A percentile compares a stretch with the other conserved stretches of the same genome.
These are phyloP conservation scores for Trichosurus vulpecula DNA, from an alignment of 2,797 vertebrate genomes.

Conservation along the genomic window DNA sequence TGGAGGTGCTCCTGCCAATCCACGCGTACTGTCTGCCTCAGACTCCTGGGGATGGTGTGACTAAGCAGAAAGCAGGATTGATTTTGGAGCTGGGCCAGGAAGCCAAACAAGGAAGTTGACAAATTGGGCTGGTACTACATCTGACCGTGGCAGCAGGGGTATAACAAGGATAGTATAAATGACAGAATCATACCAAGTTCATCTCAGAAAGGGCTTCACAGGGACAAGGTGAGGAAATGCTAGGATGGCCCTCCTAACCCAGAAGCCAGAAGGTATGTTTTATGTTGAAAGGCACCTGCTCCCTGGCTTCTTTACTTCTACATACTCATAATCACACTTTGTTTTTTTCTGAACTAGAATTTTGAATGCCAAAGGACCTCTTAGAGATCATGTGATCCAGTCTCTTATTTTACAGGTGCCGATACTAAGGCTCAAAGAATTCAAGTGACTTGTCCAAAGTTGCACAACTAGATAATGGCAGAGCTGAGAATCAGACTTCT, in stretches of 20 bases:
- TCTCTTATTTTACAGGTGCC: neutral
- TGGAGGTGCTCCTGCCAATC: neutral
- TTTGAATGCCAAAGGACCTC: neutral
- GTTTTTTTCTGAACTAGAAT: neutral
- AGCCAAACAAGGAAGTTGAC: constrained; percentile 10
- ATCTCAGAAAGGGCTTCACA: neutral
- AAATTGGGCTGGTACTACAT: constrained; percentile 7
- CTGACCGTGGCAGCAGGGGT: neutral
- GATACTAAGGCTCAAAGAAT: neutral
- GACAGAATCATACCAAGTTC: neutral
- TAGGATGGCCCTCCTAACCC: neutral
- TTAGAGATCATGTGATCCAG: neutral
- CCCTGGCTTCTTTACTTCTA: neutral
- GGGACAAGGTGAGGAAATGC: neutral
- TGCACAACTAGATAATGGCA: neutral
- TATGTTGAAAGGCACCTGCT: neutral
- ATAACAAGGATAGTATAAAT: neutral
- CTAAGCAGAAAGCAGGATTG: constrained; percentile 17
- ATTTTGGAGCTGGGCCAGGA: constrained; percentile 20
- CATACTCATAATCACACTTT: neutral
- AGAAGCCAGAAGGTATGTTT: neutral
- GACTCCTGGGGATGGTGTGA: neutral
- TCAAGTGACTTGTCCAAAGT: neutral
- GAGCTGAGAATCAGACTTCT: neutral
- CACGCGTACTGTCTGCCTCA: neutral